Evolutionary conservation across 2,888 invertebrate genomes (phyloP).

Genomic region (Suillia variegata): DNA sequence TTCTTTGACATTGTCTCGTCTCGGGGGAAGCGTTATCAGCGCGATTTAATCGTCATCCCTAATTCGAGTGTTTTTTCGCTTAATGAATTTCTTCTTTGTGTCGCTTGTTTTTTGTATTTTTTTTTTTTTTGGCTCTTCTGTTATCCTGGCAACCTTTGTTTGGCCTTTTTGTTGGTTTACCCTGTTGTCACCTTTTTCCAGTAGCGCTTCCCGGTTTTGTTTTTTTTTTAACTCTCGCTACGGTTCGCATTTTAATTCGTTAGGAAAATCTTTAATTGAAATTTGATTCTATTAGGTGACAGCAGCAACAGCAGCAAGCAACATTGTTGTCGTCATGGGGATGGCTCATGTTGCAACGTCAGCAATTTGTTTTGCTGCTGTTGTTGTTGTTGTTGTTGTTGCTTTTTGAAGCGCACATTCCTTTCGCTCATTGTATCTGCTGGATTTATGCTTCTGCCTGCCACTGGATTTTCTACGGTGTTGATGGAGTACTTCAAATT

Average conservation of each 20-base stretch:
- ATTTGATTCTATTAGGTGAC: constrained; percentile 53
- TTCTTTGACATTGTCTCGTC: neutral
- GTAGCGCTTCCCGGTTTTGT: constrained; percentile 15
- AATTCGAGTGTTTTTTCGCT: constrained; percentile 34
- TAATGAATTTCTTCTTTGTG: constrained; percentile 41
- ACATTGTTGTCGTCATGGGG: constrained; percentile 25
- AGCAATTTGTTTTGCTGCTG: neutral
- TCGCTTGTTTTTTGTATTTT: neutral
- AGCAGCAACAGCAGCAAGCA: constrained; percentile 30
- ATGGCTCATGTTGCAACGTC: constrained; percentile 41
- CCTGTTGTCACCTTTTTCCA: constrained; percentile 41
- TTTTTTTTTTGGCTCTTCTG: neutral
- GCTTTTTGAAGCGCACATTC: neutral
- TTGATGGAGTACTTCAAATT: neutral
- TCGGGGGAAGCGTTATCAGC: constrained; percentile 6
- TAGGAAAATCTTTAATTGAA: constrained; percentile 54
- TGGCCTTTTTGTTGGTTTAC: constrained; percentile 46
- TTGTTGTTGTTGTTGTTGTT: no score
- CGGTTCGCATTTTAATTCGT: constrained; percentile 30
- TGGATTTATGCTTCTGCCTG: no score
- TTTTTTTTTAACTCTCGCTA: constrained; percentile 19
- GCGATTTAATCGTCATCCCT: constrained; percentile 41
- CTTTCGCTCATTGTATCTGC: no score
- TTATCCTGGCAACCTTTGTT: constrained; percentile 34
- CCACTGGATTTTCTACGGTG: neutral